Evolutionary conservation across 2,113 vertebrate genomes (phyloP), one percentile per base, ranked within the genome.

Genomic region (Chaetura pelagica): DNA sequence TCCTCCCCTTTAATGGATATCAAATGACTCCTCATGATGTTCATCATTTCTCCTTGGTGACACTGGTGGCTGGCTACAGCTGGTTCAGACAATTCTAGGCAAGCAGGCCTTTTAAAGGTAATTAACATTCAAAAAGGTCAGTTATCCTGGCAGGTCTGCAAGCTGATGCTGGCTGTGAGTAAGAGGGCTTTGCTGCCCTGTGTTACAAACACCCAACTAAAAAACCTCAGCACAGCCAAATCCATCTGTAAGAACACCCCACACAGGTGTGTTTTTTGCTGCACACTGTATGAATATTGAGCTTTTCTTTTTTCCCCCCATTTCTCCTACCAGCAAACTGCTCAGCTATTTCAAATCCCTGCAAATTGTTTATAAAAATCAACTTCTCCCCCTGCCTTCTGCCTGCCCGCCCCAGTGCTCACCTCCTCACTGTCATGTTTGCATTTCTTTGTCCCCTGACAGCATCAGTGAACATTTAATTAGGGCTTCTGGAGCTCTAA

Each of bases 51-150:
- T 96, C 92, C 88, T 94, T 29, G 0, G 86, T 90, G 96, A 95
- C 90, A 75, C 93, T 61, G 48, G 74, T 92, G 90, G 73, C 93
- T 94, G 88, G 76, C 92, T 96, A 90, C 92, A 86, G 90, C 94
- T 94, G 85, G 90, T 90, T 95, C 94, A 95, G 88, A 89, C 76
- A 84, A 87, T 94, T 96, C 92, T 95, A 90, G 92, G 96, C 94
- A 96, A 96, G 92, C 73, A 96, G 86, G 88, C 76, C 76, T 96
- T 95, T 96, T 94, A 90, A 92, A 91, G 92, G 69, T 94, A 97
- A 97, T 97, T 97, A 97, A 96, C 96, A 96, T 97, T 97, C 96
- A 84, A 9, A 96, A 97, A 96, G 94, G 91, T 96, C 94, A 92
- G 87, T 93, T 96, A 59, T 94, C 92, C 92, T 96, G 94, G 90